phyloP scores from a whole-genome alignment of 2,113 vertebrate species.

The Ochotona princeps region DNA sequence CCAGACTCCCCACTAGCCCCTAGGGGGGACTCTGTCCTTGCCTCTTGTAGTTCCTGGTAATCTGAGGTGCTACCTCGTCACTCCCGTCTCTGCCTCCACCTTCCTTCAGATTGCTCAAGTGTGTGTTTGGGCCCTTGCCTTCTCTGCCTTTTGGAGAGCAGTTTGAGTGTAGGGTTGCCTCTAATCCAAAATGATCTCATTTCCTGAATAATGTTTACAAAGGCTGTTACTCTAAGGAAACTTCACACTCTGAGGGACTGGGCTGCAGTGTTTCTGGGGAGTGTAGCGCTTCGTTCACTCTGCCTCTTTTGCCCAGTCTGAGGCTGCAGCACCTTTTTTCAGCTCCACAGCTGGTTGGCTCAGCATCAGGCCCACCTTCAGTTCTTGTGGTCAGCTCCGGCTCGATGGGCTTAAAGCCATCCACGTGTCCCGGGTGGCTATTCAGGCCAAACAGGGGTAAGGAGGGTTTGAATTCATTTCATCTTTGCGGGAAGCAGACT shows the following conservation, averaged over 20 bases:
- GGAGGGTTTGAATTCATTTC: background rate
- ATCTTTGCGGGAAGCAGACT: background rate
- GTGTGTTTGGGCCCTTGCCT: background rate
- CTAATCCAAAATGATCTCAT: background rate
- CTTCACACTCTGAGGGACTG: background rate
- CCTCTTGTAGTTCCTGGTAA: background rate
- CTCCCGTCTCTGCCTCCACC: rapidly evolving
- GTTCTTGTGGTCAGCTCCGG: rapidly evolving
- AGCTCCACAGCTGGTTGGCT: rapidly evolving
- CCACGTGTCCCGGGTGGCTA: rapidly evolving
- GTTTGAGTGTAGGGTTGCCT: background rate
- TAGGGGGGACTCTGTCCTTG: background rate
- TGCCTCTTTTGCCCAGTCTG: rapidly evolving
- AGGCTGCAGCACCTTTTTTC: rapidly evolving
- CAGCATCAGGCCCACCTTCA: background rate
- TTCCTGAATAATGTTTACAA: background rate
- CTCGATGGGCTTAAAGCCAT: background rate
- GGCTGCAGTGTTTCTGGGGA: too few species aligned
- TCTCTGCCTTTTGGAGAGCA: too few species aligned
- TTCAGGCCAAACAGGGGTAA: too few species aligned
- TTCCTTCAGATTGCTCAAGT: background rate
- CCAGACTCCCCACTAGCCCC: rapidly evolving
- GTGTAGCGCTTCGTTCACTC: too few species aligned
- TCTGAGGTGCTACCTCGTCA: rapidly evolving
- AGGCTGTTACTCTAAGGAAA: background rate